Base-by-base conservation (phyloP, 2,888 invertebrate genomes). In the Tryphoninae sp. region DNA sequence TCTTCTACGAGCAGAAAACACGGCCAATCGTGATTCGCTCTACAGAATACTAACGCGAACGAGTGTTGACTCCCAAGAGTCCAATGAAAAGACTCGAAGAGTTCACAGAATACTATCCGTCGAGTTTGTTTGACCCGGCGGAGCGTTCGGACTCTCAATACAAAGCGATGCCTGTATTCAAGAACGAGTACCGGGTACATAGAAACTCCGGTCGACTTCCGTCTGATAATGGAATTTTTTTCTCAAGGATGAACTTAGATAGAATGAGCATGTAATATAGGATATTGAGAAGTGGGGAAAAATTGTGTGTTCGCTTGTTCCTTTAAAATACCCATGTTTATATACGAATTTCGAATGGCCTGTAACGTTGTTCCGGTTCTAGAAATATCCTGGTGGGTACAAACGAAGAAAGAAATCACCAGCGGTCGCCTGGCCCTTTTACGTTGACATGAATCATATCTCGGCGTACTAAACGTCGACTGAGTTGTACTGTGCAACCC, bases 401-500 rank as follows among this genome's bases (percentile, higher is more conserved):
- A 13, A 13, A 13, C 9, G 11, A 45, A 13, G 45, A 45, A 45
- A 45, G 13, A 45, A 45, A 45, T 45, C 13, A 2, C 45, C 45
- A 45, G 13, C 11, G 11, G 13, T 13, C 45, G 9, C 13, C 11
- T 2, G 13, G 13, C 45, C 45, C 45, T 45, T 45, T 45, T 45
- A 45, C 0, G 13, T 13, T 45, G 11, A 45, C 3, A 45, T 64
- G 74, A 74, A 74, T 74, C 62, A 74, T 64, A 74, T 74, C 53
- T 74, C 55, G 53, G 64, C 51, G 74, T 55, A 74, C 74, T 74
- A 74, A 74, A 64, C 33, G 74, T 74, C 74, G 49, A 22, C 16
- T 19, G 26, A 9, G 9, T 49, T 13, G 61, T 13, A 45, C 13
- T 13, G 45, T 45, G 45, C 45, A 13, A 1, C 45, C 45, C 45